Evolutionary conservation across 2,113 vertebrate genomes (phyloP).

Genomic region (Alaudala cheleensis): DNA sequence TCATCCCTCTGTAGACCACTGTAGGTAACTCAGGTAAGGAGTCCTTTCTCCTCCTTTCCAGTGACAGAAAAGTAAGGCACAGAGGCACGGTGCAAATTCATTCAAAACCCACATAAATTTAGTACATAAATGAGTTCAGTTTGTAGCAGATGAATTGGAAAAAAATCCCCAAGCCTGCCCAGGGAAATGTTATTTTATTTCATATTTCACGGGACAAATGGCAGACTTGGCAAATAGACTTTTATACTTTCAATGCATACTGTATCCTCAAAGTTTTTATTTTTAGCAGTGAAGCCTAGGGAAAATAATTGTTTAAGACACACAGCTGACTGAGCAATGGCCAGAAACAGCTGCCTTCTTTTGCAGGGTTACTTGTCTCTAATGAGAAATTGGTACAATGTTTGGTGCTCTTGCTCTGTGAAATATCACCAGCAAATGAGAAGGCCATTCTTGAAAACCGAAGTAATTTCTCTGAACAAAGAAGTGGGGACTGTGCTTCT

Average conservation of each 20-base stretch:
- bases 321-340: background rate
- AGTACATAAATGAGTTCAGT: background rate
- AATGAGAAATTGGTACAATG: background rate
- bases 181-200: background rate
- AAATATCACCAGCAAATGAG: slow-evolving; percentile 2
- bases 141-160: background rate
- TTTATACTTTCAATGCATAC: background rate
- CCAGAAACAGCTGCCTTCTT: slow-evolving; percentile 8
- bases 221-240: background rate
- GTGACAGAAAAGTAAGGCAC: background rate
- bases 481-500: background rate
- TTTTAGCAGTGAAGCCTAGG: background rate
- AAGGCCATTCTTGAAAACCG: background rate
- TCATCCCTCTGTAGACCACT: accelerated
- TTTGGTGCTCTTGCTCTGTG: background rate
- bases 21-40: background rate
- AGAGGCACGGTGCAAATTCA: background rate
- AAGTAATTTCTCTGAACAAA: background rate
- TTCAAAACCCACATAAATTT: background rate
- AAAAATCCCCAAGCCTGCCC: background rate
- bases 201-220: background rate
- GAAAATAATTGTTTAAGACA: slow-evolving; percentile 19
- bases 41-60: background rate
- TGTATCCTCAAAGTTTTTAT: background rate
- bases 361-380: background rate